Conservation (phyloP, 2,113 vertebrate species). For the Takifugu flavidus region DNA sequence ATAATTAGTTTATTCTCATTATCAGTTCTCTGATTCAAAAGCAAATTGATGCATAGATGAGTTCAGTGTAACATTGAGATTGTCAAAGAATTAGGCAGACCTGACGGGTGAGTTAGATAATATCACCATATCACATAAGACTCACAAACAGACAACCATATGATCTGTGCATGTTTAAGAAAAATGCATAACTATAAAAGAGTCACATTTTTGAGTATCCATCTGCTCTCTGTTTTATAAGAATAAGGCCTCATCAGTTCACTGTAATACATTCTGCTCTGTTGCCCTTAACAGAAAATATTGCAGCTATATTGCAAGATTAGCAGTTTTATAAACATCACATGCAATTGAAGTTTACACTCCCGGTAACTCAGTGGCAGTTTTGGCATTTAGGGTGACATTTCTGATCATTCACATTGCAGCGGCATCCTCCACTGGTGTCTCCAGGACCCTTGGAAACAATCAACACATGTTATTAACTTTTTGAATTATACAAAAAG, state of each 20-base stretch:
- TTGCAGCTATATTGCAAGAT: constrained; percentile 24
- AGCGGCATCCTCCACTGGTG: constrained; percentile 82
- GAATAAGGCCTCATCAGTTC: constrained; percentile 51
- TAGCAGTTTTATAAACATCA: constrained; percentile 39
- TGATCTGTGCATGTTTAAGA: constrained; percentile 3
- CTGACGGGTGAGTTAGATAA: too few relatives aligned
- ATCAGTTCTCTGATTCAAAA: too few relatives aligned
- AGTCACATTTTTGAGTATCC: constrained; percentile 19
- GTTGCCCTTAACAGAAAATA: constrained; percentile 9
- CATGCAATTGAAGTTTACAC: constrained; percentile 4
- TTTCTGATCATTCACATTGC: constrained; percentile 79
- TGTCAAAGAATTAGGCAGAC: too few relatives aligned
- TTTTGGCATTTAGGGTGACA: constrained; percentile 86
- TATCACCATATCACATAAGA: background rate
- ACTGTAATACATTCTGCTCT: constrained; percentile 17
- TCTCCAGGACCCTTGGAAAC: constrained; percentile 80
- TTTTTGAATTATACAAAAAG: background rate
- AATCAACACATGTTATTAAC: constrained; percentile 10
- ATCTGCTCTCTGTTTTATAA: constrained; percentile 26
- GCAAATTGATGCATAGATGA: too few relatives aligned
- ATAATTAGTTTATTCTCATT: too few relatives aligned
- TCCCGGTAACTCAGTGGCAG: constrained; percentile 75
- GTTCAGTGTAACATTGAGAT: too few relatives aligned
- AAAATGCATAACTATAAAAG: constrained; percentile 19
- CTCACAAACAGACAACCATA: constrained; percentile 1